Evolutionary conservation across 2,113 vertebrate genomes (phyloP).

Genomic region (Bubo scandiacus): DNA sequence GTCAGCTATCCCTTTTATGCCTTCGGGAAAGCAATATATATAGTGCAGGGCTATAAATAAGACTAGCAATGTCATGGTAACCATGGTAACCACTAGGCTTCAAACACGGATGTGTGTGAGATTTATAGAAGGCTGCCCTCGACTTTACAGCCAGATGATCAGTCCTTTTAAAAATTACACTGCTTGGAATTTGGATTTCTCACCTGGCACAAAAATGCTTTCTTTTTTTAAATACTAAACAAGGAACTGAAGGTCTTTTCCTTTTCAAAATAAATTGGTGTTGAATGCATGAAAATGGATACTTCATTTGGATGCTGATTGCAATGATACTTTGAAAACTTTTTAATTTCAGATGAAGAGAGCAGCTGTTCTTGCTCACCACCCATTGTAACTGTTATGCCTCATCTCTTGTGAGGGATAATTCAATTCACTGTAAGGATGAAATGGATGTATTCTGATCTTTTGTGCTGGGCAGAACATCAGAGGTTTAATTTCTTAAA

Average conservation of each 20-base stretch:
- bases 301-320: not conserved
- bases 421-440: not conserved
- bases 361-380: not conserved
- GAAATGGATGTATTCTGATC: not conserved
- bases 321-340: not conserved
- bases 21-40: conserved; percentile 72
- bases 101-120: conserved; percentile 46
- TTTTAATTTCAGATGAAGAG: not conserved
- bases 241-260: not conserved
- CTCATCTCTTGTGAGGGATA: not conserved
- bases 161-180: conserved; percentile 40
- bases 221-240: not conserved
- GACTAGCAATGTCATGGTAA: conserved; percentile 68
- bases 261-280: not conserved
- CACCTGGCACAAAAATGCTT: not conserved
- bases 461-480: not conserved
- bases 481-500: not conserved
- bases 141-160: conserved; percentile 51
- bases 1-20: conserved; percentile 66
- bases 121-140: conserved; percentile 53
- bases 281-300: not conserved
- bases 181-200: conserved; percentile 13
- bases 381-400: not conserved
- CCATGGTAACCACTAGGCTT: conserved; percentile 72
- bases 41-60: conserved; percentile 76